A percentile compares a stretch with the other conserved stretches of the same genome.
phyloP scores from a whole-genome alignment of 2,888 invertebrate genomes.

The Pheosia gnoma region DNA sequence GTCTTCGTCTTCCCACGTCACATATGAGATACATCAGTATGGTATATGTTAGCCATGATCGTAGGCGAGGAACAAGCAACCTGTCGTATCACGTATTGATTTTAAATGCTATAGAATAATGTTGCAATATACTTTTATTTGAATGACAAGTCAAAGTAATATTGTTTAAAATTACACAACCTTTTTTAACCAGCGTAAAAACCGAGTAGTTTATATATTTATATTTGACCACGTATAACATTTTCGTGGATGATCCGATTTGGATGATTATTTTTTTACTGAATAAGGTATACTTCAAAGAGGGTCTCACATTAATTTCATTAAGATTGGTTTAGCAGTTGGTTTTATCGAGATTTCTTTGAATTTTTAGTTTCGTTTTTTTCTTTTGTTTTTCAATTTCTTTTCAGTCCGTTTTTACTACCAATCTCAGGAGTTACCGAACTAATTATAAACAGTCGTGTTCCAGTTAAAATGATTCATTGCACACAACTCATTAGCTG shows the following conservation, averaged over 20 bases:
- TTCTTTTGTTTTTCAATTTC: too few species aligned
- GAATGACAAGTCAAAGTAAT: background rate
- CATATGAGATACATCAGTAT: background rate
- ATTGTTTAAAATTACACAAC: background rate
- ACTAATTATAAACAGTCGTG: background rate
- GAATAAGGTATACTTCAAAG: too few species aligned
- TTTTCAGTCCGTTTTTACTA: background rate
- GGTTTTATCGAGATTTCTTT: too few species aligned
- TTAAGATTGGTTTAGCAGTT: too few species aligned
- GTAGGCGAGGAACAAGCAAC: conserved; percentile 2
- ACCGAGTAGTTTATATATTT: too few species aligned
- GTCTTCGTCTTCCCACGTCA: conserved; percentile 6
- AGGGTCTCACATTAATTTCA: too few species aligned
- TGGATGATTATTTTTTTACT: too few species aligned
- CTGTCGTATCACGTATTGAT: background rate
- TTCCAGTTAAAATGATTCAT: background rate
- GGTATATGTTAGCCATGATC: background rate
- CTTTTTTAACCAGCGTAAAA: too few species aligned
- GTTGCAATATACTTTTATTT: background rate
- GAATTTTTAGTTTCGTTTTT: too few species aligned
- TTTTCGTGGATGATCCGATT: too few species aligned
- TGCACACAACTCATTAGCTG: background rate
- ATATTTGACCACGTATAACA: too few species aligned
- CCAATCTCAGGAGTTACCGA: background rate
- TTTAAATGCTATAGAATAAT: background rate